A percentile compares a stretch with the other conserved stretches of the same genome.
Conservation (phyloP, 2,888 invertebrate genomes). For the Eristalinus sepulchralis region DNA sequence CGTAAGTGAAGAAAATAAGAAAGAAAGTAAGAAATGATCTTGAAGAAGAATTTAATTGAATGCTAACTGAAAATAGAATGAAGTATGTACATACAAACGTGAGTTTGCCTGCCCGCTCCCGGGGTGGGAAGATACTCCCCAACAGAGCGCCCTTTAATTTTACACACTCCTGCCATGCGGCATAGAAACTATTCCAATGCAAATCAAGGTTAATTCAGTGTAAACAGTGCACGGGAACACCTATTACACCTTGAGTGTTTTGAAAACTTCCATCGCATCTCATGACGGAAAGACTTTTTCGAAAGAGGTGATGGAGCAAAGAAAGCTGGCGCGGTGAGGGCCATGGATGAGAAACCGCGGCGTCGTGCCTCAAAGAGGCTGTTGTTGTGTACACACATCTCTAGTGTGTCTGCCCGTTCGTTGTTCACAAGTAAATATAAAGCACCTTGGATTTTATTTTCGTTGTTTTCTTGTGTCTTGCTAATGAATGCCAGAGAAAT, state of each 20-base stretch:
- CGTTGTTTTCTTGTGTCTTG: conserved; percentile 7
- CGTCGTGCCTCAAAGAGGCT: conserved; percentile 18
- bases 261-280: neutral
- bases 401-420: conserved; percentile 41
- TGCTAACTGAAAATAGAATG: conserved; percentile 63
- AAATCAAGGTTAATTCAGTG: neutral
- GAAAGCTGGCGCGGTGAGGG: neutral
- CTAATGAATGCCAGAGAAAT: conserved; percentile 48
- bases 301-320: conserved; percentile 30
- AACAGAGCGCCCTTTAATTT: conserved; percentile 31
- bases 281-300: neutral
- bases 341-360: neutral
- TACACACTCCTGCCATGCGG: neutral
- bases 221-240: neutral
- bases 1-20: neutral
- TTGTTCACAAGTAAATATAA: conserved; percentile 54
- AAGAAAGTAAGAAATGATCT: conserved; percentile 46
- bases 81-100: neutral
- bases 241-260: neutral
- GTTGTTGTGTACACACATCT: conserved; percentile 11
- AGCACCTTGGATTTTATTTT: conserved; percentile 72
- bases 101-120: conserved; percentile 8
- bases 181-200: neutral
- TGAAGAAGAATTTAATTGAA: conserved; percentile 63
- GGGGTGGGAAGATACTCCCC: neutral